Base-by-base conservation (phyloP, 1,140 invertebrate species). In the Andrena cerasifolii region DNA sequence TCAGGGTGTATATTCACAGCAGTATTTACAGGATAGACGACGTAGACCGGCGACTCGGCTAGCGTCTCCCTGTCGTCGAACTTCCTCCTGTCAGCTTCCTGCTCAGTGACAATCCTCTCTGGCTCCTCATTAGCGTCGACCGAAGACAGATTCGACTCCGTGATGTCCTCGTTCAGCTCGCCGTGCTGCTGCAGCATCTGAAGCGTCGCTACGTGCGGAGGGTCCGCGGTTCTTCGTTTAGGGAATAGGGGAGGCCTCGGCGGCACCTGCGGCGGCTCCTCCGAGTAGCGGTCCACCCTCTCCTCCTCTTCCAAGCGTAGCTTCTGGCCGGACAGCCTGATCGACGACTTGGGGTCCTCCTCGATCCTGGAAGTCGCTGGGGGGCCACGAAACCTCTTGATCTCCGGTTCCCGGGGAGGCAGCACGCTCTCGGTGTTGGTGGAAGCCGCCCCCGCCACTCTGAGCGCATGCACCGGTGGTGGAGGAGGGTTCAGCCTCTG, bases 11-110 rank as follows among this genome's bases (percentile, higher is more conserved):
- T 91, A 82, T 93, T 88, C 43, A 91, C 84, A 78, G 93, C 78
- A 58, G 86, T 91, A 54, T 94, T 94, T 0, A 94, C 93, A 3
- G 95, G 95, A 83, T 95, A 96, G 0, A 95, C 95, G 0, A 95
- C 94, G 81, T 95, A 95, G 7, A 94, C 93, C 0, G 94, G 93
- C 24, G 87, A 84, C 65, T 94, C 93, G 18, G 93, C 91, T 1
- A 82, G 74, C 4, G 67, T 36, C 18, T 82, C 80, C 8, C 63
- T 40, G 4, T 62, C 49, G 2, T 84, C 82, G 14, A 84, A 86
- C 53, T 89, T 89, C 7, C 65, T 78, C 0, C 77, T 80, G 6
- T 88, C 85, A 26, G 79, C 67, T 6, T 72, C 67, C 0, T 80
- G 62, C 3, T 62, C 43, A 1, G 51, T 74, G 10, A 79, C n/a